These are phyloP conservation scores for Nasonovia ribisnigri DNA, from an alignment of 2,888 invertebrate genomes.

Conservation along the genomic window DNA sequence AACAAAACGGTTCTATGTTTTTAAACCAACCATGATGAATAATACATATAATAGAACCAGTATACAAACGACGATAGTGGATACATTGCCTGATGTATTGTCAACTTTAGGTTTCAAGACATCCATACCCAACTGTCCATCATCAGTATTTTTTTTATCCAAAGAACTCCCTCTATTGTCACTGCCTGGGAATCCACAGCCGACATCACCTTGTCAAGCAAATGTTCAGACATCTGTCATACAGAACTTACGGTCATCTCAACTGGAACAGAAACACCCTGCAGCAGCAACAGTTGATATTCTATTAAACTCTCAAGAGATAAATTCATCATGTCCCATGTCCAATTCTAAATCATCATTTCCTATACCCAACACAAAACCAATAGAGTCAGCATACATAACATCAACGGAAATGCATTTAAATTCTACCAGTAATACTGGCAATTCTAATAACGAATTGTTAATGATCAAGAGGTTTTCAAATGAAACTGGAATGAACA, in stretches of 20 bases:
- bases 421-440: not conserved
- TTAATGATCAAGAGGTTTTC: conserved; percentile 52
- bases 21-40: not conserved
- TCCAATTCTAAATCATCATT: not conserved
- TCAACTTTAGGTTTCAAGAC: not conserved
- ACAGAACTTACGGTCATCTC: not conserved
- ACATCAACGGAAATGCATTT: not conserved
- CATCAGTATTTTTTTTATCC: not conserved
- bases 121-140: not conserved
- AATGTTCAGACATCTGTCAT: not conserved
- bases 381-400: not conserved
- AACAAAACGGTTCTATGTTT: conserved; percentile 38
- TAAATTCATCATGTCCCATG: not conserved
- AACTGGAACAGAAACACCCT: not conserved
- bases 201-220: not conserved
- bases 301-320: not conserved
- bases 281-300: not conserved
- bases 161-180: not conserved
- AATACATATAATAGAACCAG: not conserved
- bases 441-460: not conserved
- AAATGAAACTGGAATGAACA: conserved; percentile 52
- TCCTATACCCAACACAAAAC: not conserved
- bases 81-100: conserved; percentile 23
- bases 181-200: not conserved
- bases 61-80: conserved; percentile 8